phyloP scores from a whole-genome alignment of 2,797 vertebrate species.

The Neoniphon sammara region DNA sequence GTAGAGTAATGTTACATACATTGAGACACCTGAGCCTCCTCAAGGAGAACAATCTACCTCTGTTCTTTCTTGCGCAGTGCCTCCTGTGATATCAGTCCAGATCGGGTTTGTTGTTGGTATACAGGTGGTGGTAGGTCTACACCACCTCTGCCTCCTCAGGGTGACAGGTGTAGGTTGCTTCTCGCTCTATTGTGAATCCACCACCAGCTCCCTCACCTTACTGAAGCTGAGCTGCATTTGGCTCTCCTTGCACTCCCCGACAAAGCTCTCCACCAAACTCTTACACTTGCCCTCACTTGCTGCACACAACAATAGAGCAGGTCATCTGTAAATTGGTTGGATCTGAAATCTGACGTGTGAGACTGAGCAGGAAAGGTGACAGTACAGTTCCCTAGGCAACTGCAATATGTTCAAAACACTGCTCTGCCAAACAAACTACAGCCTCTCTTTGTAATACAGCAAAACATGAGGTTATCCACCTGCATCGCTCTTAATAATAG shows the following conservation, averaged over 20 bases:
- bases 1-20: neutral
- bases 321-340: neutral
- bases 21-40: slow-evolving; percentile 1
- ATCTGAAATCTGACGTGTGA: neutral
- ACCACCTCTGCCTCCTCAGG: neutral
- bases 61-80: neutral
- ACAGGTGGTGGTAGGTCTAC: too few species aligned
- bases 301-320: neutral
- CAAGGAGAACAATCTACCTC: neutral
- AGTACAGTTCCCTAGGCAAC: too few species aligned
- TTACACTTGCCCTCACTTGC: neutral
- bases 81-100: neutral
- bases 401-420: neutral
- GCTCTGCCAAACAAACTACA: neutral
- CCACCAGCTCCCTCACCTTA: neutral
- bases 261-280: neutral
- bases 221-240: neutral
- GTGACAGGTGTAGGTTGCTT: slow-evolving; percentile 5
- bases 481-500: neutral
- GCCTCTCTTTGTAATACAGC: neutral
- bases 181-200: slow-evolving; percentile 8
- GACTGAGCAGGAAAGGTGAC: neutral
- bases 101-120: too few species aligned
- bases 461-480: too few species aligned
- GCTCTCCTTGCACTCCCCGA: neutral